Evolutionary conservation across 2,797 vertebrate species (phyloP), one percentile per base, ranked within the genome.

Genomic region (Lagorchestes hirsutus): DNA sequence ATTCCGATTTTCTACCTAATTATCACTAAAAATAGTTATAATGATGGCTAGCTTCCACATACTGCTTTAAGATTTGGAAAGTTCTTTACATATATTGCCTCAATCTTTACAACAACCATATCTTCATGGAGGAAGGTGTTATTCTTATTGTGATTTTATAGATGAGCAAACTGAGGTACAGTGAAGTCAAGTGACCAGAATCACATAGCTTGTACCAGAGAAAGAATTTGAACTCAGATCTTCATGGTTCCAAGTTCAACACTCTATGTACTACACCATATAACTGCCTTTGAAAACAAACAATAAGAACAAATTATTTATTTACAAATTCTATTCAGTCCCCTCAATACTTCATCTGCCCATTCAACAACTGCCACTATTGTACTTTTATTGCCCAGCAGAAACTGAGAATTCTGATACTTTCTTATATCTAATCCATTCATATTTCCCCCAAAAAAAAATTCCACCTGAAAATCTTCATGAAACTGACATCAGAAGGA

Each of bases 31-130:
- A 82, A 46, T 46, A 90, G 93, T 95, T 29, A 87, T 46, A 58
- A 87, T 59, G 67, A 90, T 5, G 31, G 57, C 14, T 34, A 87
- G 13, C 29, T 93, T 92, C 74, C 91, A 92, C 11, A 46, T 55
- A 18, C 6, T 62, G n/a, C 54, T 67, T 94, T 93, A 54, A 54
- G 92, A 29, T 92, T 93, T 96, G 87, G 11, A 93, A 40, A 95
- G 34, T 31, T 87, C 12, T 95, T 94, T 95, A 93, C 18, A 92
- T 12, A 58, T 92, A 46, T 91, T 27, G 6, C 4, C 74, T 82
- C 22, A 16, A 90, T 82, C 50, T 91, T 74, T 56, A 92, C 22
- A 28, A 16, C n/a, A 92, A 22, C 8, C 58, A 62, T 54, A 90
- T 12, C 18, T 55, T 58, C 52, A n/a, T 2, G 1, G n/a, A 67